Base-by-base conservation (phyloP, 2,797 vertebrate genomes). In the Parauchenoglanis ngamensis region DNA sequence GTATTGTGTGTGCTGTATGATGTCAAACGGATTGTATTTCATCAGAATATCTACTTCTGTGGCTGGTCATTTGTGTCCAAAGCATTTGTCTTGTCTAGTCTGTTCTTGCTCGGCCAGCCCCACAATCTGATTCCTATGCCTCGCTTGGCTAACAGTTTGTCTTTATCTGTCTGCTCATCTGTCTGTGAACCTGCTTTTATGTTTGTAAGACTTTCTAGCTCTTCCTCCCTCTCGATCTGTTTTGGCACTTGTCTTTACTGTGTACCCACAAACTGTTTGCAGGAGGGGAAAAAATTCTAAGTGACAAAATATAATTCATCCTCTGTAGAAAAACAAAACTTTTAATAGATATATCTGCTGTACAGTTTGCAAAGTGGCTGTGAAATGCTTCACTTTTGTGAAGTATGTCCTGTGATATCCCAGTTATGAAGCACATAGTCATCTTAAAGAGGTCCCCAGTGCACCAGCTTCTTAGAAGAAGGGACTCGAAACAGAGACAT, bases 1-100 rank as follows among this genome's bases (percentile, higher is more conserved):
- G 85, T 91, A 86, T 94, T 93, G 91, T 91, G 87, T 89, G 90
- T 90, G 86, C 86, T 87, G 91, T 90, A 91, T 84, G 72, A 78
- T 88, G 46, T 46, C 85, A 88, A 88, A 90, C 86, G 79, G 87
- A 86, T 89, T 88, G 85, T 59, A 80, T 87, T 78, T 86, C 61
- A 68, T 72, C 54, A 67, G 83, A 88, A 77, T 85, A 89, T 85
- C 67, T 85, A 75, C 83, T 86, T 80, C 72, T 80, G 73, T 21
- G 86, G 35, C 59, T 89, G 77, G 76, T 85, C 83, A 86, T 88
- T 90, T 88, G 87, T 89, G 86, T 89, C 88, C 54, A 57, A 87
- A 90, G 83, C 86, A 89, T 90, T 89, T 87, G 67, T 90, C 89
- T 90, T 89, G 78, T 89, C 83, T 84, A 59, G 67, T n/a, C 21